A percentile compares a stretch with the other conserved stretches of the same genome.
These are phyloP conservation scores for Antedon bifida DNA, from an alignment of 35 echinoderm and acorn worm genomes.

Conservation along the genomic window DNA sequence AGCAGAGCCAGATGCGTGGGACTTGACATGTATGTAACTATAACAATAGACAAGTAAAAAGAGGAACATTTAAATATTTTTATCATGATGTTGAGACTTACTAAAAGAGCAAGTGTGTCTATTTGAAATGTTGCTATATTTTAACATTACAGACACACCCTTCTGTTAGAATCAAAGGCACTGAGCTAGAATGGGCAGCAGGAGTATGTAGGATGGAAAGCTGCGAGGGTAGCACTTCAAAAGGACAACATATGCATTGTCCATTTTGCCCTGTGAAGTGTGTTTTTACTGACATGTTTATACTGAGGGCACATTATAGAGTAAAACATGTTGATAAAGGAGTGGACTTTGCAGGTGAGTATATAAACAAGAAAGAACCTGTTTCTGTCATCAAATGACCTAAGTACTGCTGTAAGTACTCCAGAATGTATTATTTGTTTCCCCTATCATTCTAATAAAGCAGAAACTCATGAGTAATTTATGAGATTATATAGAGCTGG, in stretches of 20 bases:
- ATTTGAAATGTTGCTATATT: too few species aligned
- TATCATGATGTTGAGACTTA: too few species aligned
- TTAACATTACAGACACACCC: conserved; percentile 34
- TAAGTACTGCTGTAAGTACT: too few species aligned
- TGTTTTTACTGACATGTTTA: conserved; percentile 9
- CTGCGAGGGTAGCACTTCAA: neutral
- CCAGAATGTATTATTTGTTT: neutral
- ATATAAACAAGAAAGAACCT: neutral
- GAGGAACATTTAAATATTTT: too few species aligned
- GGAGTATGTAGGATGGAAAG: neutral
- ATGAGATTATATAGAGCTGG: too few species aligned
- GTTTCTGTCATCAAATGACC: too few species aligned
- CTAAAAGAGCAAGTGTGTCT: too few species aligned
- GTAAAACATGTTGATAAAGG: conserved; percentile 46
- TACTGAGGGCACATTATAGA: conserved; percentile 33
- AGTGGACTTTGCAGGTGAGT: conserved; percentile 33
- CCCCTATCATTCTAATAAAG: neutral
- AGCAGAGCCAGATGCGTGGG: too few species aligned
- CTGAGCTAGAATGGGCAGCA: conserved; percentile 20
- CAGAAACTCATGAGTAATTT: too few species aligned
- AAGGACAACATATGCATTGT: conserved; percentile 29
- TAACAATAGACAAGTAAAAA: too few species aligned
- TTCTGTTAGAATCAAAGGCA: conserved; percentile 31
- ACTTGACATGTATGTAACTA: too few species aligned
- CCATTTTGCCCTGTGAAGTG: conserved; percentile 21